Base-by-base conservation (phyloP, 2,113 vertebrate genomes). In the Takifugu bimaculatus region DNA sequence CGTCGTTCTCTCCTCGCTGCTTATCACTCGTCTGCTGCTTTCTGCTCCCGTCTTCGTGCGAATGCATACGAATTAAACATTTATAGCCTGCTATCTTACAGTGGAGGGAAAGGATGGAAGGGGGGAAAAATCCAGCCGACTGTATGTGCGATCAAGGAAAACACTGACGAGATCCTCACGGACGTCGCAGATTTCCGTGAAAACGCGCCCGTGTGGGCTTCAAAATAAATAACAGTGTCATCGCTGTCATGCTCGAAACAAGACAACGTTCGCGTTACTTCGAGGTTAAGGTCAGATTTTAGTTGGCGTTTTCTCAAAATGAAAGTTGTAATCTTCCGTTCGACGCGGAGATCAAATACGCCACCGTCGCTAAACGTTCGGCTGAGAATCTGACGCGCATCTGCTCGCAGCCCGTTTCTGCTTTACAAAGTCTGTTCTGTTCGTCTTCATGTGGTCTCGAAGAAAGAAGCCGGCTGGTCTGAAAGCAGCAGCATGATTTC, bases 1-100 rank as follows among this genome's bases (percentile, higher is more conserved):
- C 66, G 84, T 80, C 69, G 71, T 74, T 54, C 71, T 77, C 72
- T 63, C 69, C 62, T 57, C 73, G 77, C 66, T 75, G 80, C 72
- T 86, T 82, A 83, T 81, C 83, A 73, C 85, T 87, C 78, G 77
- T 70, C 82, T 79, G 78, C 86, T 85, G 78, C 80, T 75, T 76
- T 78, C 83, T 80, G 79, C 76, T 85, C 74, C 70, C 78, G 84
- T 89, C 86, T 89, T 90, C 88, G 85, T 87, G 86, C 80, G 73
- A 83, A 90, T 89, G 87, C 90, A 90, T 88, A 86, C 80, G 87
- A 88, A 89, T 91, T 75, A 88, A 90, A 88, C 89, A 89, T 86
- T 75, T 83, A 91, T 81, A 77, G 78, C 74, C 66, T 60, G 79
- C 64, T 80, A 63, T 77, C 84, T 85, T 78, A 79, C 78, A 48